phyloP scores from a whole-genome alignment of 2,797 vertebrate species.

The Nyctibius grandis region DNA sequence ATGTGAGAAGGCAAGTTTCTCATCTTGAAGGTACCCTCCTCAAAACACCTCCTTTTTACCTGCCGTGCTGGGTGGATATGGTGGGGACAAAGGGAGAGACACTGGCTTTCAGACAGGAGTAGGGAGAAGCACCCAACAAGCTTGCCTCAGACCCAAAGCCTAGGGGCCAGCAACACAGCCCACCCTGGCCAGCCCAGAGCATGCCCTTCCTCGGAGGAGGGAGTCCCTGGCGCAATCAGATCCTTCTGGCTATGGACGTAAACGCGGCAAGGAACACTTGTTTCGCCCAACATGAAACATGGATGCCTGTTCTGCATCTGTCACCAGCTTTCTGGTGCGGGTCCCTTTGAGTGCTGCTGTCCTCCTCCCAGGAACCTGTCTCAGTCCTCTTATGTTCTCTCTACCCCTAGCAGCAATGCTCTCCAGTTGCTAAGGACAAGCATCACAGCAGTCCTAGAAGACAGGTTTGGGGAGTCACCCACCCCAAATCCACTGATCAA shows the following conservation, averaged over 20 bases:
- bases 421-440: not conserved
- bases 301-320: not conserved
- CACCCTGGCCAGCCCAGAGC: fast-evolving
- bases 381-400: not conserved
- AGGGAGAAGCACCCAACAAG: not conserved
- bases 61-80: not conserved
- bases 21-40: not conserved
- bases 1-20: not conserved
- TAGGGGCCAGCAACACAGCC: fast-evolving
- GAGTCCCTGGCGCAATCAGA: not conserved
- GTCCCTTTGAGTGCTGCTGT: not conserved
- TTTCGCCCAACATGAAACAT: not conserved
- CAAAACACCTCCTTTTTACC: not conserved
- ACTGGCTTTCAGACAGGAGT: not conserved
- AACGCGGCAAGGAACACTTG: not conserved
- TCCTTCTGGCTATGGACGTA: not conserved
- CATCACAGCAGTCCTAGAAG: not conserved
- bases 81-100: not conserved
- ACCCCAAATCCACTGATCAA: not conserved
- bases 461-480: not conserved
- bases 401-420: fast-evolving
- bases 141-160: not conserved
- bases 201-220: not conserved
- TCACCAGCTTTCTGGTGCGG: not conserved
- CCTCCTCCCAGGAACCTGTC: not conserved